Base-by-base conservation (phyloP, 64 coral and sea anemone genomes). In the Exaiptasia diaphana region DNA sequence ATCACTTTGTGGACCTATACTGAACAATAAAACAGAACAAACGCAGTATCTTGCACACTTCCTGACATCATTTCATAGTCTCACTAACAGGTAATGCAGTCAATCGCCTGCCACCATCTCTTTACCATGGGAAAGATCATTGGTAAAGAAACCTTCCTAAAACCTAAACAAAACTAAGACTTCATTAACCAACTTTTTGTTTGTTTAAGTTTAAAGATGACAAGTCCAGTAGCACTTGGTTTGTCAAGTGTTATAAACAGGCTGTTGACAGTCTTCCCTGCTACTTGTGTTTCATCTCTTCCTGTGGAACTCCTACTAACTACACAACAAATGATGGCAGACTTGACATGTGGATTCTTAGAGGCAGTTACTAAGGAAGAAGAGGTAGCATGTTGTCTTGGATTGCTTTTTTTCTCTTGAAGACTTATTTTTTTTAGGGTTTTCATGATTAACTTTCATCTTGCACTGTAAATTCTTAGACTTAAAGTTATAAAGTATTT, bases 311-410 rank as follows among this genome's bases (percentile, higher is more conserved):
- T 80, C 24, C 30, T 99, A 38, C 44, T 77, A 24, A 23, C 90
- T 14, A 88, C 80, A 28, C 31, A 85, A 2, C 56, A 92, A 27
- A 20, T 82, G 18, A 63, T 97, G 65, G 88, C 93, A 65, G 83
- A 91, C 17, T 41, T 97, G 9, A 97, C 93, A 12, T 91, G 89
- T 48, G 77, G 62, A 33, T 91, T 91, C 41, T 32, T 97, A 45
- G 67, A 91, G 58, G 85, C 83, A 39, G 93, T 91, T 46, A 85
- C 83, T 22, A 91, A 83, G 50, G 89, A 97, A 53, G 93, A 97
- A 75, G 93, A 97, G 68, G 93, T 97, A 76, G 4, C 35, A 20
- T 10, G 49, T 52, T 52, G 49, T 52, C 49, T 12, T 52, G 49
- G 49, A n/a, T n/a, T n/a, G n/a, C n/a, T n/a, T n/a, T n/a, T n/a